Conservation (phyloP, 2,888 invertebrate genomes). For the Busseola fusca region DNA sequence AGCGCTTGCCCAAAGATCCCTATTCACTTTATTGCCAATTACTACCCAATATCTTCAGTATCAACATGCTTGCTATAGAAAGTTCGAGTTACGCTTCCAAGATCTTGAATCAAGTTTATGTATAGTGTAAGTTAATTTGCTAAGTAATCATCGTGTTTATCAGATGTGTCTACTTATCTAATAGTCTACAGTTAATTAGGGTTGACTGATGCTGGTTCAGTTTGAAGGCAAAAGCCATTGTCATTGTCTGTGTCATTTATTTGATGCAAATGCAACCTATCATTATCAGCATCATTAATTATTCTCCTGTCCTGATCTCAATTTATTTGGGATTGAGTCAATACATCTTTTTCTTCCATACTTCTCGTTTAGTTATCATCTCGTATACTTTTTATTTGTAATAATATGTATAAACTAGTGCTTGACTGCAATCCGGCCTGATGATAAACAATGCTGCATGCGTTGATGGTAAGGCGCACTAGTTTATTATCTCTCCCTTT, state of each 20-base stretch:
- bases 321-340: too few species aligned
- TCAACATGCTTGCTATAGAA: background rate
- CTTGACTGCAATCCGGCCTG: too few species aligned
- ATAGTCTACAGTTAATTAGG: background rate
- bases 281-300: background rate
- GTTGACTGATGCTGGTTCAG: background rate
- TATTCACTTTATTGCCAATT: slow-evolving; percentile 47
- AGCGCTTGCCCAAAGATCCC: slow-evolving; percentile 24
- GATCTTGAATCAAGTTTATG: slow-evolving; percentile 23
- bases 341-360: too few species aligned
- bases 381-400: too few species aligned
- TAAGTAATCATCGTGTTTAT: slow-evolving; percentile 3
- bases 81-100: slow-evolving; percentile 15
- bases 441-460: too few species aligned
- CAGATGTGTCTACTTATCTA: background rate
- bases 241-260: background rate
- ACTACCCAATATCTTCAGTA: slow-evolving; percentile 43
- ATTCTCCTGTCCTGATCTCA: too few species aligned
- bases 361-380: too few species aligned
- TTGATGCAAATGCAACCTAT: background rate
- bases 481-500: background rate
- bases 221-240: background rate
- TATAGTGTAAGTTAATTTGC: background rate
- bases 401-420: too few species aligned
- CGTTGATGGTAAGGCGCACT: too few species aligned